Conservation (phyloP, 1,140 invertebrate genomes). For the Heliconius congener region DNA sequence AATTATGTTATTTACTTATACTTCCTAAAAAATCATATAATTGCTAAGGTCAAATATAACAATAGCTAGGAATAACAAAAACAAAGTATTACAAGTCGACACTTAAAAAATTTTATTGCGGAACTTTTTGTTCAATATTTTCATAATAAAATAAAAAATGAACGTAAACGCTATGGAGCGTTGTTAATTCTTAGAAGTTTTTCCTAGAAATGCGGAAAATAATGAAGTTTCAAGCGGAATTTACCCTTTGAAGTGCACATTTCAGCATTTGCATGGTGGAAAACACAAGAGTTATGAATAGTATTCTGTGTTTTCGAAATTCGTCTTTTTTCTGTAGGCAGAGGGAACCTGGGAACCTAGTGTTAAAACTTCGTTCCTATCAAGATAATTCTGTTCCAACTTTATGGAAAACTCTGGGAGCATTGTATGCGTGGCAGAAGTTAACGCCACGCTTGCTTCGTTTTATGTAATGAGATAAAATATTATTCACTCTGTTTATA, state of each 20-base stretch:
- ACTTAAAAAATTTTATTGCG: neutral
- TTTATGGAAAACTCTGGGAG: no score
- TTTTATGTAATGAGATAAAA: no score
- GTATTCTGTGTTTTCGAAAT: neutral
- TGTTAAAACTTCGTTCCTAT: no score
- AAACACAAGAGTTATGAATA: neutral
- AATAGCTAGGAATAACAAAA: constrained; percentile 1
- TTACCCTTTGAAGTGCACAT: constrained; percentile 10
- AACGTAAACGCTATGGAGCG: neutral
- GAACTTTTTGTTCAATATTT: neutral
- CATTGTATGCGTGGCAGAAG: no score
- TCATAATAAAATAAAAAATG: constrained; percentile 11
- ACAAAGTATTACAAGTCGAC: neutral
- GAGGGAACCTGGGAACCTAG: no score
- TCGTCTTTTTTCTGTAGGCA: neutral
- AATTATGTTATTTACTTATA: no score
- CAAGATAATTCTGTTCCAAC: no score
- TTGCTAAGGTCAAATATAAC: neutral
- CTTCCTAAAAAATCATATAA: no score
- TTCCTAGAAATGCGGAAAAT: constrained; percentile 8
- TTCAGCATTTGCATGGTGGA: neutral
- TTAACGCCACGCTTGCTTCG: no score
- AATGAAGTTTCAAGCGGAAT: neutral
- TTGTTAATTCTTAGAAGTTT: constrained; percentile 6
- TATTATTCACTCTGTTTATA: no score